These are phyloP conservation scores for Desmodus rotundus DNA, from an alignment of 2,113 vertebrate genomes.

Conservation along the genomic window DNA sequence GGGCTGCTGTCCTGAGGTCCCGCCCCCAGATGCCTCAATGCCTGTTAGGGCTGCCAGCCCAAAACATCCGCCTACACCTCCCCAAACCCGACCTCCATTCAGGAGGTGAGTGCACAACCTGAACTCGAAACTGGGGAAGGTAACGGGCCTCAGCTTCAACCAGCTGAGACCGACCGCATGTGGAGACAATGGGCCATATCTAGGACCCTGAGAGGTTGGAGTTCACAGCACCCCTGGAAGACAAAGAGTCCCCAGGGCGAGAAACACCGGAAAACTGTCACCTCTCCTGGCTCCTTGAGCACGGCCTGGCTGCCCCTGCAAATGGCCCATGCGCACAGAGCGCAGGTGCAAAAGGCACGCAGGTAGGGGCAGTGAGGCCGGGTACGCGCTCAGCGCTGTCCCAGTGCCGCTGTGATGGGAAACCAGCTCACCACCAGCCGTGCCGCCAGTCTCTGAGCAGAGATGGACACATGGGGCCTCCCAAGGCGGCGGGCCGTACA, in stretches of 20 bases:
- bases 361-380: background rate
- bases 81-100: background rate
- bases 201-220: background rate
- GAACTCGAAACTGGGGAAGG: background rate
- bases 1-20: too few species aligned
- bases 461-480: background rate
- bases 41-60: background rate
- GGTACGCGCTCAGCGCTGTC: background rate
- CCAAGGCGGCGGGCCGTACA: background rate
- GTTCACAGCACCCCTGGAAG: background rate
- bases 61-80: background rate
- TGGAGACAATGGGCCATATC: background rate
- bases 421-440: background rate
- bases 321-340: background rate
- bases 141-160: background rate
- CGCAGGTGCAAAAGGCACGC: rapidly evolving
- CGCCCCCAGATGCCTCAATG: background rate
- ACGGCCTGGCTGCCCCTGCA: background rate
- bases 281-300: background rate
- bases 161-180: background rate
- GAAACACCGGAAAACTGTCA: background rate
- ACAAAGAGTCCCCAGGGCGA: background rate
- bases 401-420: background rate
- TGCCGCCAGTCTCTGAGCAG: background rate
- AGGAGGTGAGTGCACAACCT: background rate